phyloP scores from a whole-genome alignment of 2,888 invertebrate species.

The Sminthurinus aureus region DNA sequence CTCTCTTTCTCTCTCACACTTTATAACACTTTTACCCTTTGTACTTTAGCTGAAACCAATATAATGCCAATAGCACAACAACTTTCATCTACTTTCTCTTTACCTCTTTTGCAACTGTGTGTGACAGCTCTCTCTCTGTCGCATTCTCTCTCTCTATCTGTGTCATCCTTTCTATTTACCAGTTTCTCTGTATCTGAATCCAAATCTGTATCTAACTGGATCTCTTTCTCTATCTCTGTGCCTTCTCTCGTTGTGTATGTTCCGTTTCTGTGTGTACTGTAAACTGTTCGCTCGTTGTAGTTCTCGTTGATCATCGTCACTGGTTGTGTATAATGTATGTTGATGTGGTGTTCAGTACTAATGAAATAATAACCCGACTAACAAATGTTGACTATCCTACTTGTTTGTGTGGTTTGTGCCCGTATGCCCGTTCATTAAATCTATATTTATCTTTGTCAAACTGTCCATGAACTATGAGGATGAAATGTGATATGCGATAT shows the following conservation, averaged over 20 bases:
- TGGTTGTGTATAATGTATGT: too few species aligned
- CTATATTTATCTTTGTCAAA: too few species aligned
- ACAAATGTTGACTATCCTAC: too few species aligned
- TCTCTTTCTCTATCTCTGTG: not conserved
- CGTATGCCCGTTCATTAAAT: too few species aligned
- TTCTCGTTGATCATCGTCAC: too few species aligned
- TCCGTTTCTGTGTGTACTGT: not conserved
- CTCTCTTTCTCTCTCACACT: slow-evolving; percentile 33
- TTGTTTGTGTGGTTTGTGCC: too few species aligned
- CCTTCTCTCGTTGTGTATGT: not conserved
- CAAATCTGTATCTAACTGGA: not conserved
- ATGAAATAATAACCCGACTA: too few species aligned
- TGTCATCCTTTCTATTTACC: too few species aligned
- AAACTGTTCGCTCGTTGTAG: too few species aligned
- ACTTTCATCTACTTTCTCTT: slow-evolving; percentile 10
- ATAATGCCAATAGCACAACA: not conserved
- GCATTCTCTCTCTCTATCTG: not conserved
- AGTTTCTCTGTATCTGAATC: not conserved
- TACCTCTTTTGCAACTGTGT: slow-evolving; percentile 11
- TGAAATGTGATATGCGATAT: too few species aligned
- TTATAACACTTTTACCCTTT: slow-evolving; percentile 1
- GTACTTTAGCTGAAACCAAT: slow-evolving; percentile 1
- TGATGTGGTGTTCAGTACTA: too few species aligned
- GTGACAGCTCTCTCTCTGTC: slow-evolving; percentile 3
- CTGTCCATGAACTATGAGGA: too few species aligned